Conservation (phyloP, 2,888 invertebrate genomes). For the Silvanus unidentatus region DNA sequence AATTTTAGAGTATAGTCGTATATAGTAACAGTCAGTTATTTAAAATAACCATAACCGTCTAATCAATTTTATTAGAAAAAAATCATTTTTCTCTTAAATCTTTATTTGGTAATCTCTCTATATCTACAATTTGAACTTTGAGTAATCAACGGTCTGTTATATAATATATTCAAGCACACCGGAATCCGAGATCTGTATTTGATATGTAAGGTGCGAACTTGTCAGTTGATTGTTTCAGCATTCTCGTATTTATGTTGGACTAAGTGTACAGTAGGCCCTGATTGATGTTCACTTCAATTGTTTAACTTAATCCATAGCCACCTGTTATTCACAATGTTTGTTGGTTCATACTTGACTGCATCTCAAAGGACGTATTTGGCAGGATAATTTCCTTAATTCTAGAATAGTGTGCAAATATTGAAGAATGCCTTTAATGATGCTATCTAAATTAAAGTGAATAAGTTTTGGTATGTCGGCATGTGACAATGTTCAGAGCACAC, state of each 20-base stretch:
- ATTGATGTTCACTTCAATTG: constrained; percentile 40
- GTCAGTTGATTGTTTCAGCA: constrained; percentile 31
- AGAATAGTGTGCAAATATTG: too few relatives aligned
- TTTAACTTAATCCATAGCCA: constrained; percentile 36
- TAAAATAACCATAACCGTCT: constrained; percentile 40
- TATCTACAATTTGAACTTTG: too few relatives aligned
- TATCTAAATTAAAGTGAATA: too few relatives aligned
- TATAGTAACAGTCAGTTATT: constrained; percentile 35
- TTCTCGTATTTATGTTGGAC: constrained; percentile 37
- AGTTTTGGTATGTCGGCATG: too few relatives aligned
- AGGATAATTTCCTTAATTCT: constrained; percentile 19
- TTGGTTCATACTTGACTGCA: constrained; percentile 22
- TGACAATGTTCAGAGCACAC: too few relatives aligned
- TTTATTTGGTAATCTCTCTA: too few relatives aligned
- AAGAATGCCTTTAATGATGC: too few relatives aligned
- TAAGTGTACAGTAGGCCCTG: constrained; percentile 30
- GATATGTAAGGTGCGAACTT: constrained; percentile 34
- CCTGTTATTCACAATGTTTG: constrained; percentile 29
- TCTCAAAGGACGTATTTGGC: constrained; percentile 22
- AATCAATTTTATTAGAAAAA: too few relatives aligned
- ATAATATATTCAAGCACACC: not conserved
- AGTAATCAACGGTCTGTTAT: constrained; percentile 29
- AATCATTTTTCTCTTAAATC: too few relatives aligned
- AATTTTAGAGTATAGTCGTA: constrained; percentile 30
- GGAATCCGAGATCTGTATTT: constrained; percentile 29